Conservation (phyloP, 2,113 vertebrate genomes). For the Neodon shergylaensis region DNA sequence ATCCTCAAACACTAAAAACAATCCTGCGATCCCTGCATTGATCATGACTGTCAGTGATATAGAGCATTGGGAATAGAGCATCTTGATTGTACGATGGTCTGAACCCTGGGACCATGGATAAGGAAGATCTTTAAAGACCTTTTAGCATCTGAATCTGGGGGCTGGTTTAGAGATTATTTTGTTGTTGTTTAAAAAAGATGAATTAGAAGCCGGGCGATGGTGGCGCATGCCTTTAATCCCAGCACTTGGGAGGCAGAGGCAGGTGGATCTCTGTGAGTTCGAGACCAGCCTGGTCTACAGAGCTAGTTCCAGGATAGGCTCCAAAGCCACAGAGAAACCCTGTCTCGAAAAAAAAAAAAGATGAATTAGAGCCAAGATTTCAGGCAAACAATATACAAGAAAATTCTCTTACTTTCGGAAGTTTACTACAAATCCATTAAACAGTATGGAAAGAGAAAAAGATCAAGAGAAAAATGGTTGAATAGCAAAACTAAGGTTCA, state of each 20-base stretch:
- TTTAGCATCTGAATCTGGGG: conserved; percentile 56
- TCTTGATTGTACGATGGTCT: conserved; percentile 48
- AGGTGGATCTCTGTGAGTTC: too few species aligned
- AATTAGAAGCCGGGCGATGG: too few species aligned
- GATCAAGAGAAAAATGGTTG: conserved; percentile 73
- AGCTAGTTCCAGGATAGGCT: too few species aligned
- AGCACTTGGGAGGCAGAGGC: too few species aligned
- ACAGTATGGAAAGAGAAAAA: conserved; percentile 85
- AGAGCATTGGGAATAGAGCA: background rate
- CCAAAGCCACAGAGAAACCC: too few species aligned
- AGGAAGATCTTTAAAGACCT: conserved; percentile 65
- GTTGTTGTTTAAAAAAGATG: conserved; percentile 68
- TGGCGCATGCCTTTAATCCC: too few species aligned
- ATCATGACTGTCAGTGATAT: background rate
- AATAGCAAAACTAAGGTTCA: conserved; percentile 78
- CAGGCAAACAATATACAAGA: conserved; percentile 76
- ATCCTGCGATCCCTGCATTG: background rate
- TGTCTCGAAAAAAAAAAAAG: too few species aligned
- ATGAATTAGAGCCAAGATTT: conserved; percentile 78
- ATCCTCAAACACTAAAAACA: background rate
- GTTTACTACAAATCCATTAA: conserved; percentile 95
- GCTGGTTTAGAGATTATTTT: conserved; percentile 51
- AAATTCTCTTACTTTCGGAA: conserved; percentile 79
- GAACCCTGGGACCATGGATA: conserved; percentile 50
- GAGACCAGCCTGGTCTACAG: too few species aligned